Conservation (phyloP, 2,113 vertebrate genomes). For the Apeltes quadracus region DNA sequence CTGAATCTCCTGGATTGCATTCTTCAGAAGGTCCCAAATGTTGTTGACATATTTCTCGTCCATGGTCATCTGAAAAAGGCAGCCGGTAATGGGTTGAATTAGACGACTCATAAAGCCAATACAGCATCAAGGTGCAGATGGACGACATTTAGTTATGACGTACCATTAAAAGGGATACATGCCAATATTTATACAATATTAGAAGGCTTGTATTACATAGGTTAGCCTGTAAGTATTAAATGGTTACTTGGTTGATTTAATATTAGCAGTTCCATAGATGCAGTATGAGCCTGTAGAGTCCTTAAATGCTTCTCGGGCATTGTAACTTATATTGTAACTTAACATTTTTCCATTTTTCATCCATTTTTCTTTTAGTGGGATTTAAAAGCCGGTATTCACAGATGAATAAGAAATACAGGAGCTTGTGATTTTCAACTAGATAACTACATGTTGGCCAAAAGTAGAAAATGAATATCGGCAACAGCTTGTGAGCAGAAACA, state of each 20-base stretch:
- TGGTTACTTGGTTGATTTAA: neutral
- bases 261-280: neutral
- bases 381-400: neutral
- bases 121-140: neutral
- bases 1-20: constrained; percentile 99
- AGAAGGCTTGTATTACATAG: neutral
- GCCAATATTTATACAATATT: constrained; percentile 1
- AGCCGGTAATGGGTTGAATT: neutral
- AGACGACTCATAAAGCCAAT: neutral
- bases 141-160: neutral
- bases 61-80: constrained; percentile 94
- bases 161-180: neutral
- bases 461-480: neutral
- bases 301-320: neutral
- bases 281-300: neutral
- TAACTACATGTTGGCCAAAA: neutral
- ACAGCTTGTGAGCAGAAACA: constrained; percentile 6
- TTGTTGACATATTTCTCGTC: constrained; percentile 99
- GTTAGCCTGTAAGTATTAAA: neutral
- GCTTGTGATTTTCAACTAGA: neutral
- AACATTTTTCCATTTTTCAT: neutral
- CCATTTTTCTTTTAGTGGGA: neutral
- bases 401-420: neutral
- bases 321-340: neutral
- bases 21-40: constrained; percentile 99